These are phyloP conservation scores for Leguminivora glycinivorella DNA, from an alignment of 1,140 invertebrate genomes.

Conservation along the genomic window DNA sequence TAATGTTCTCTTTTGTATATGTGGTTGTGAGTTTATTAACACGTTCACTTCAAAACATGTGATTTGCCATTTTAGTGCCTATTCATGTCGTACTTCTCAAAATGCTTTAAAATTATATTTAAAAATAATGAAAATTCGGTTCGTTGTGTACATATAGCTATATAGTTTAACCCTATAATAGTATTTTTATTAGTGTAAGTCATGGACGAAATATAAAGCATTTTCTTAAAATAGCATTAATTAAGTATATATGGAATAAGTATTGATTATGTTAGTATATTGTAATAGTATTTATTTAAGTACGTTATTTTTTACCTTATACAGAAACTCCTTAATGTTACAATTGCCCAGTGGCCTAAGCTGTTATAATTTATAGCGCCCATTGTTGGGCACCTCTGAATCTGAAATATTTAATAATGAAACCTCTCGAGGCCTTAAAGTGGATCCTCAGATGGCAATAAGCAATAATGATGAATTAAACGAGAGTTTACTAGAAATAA, in stretches of 20 bases:
- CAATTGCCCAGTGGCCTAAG: slow-evolving; percentile 6
- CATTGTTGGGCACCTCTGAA: too few species aligned
- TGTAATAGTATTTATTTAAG: slow-evolving; percentile 2
- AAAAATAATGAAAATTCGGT: slow-evolving; percentile 29
- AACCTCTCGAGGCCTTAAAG: background rate
- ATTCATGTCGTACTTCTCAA: slow-evolving; percentile 50
- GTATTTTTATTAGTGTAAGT: slow-evolving; percentile 28
- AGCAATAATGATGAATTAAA: too few species aligned
- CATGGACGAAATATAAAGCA: slow-evolving; percentile 9
- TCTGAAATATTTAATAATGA: too few species aligned
- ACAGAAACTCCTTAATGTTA: background rate
- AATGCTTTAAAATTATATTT: slow-evolving; percentile 42
- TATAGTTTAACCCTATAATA: slow-evolving; percentile 28
- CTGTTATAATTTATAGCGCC: background rate
- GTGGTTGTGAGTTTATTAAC: slow-evolving; percentile 63
- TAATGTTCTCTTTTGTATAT: slow-evolving; percentile 49
- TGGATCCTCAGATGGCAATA: background rate
- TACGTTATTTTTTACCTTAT: background rate
- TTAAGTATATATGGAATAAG: slow-evolving; percentile 12
- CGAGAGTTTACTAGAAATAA: too few species aligned
- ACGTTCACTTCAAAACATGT: slow-evolving; percentile 57
- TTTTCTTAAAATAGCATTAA: slow-evolving; percentile 17
- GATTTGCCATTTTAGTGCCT: slow-evolving; percentile 75
- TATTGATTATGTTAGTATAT: slow-evolving; percentile 5
- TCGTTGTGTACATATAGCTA: slow-evolving; percentile 28